Evolutionary conservation across 2,888 invertebrate genomes (phyloP), one percentile per base, ranked within the genome.

Genomic region (Choristoneura rosaceana): DNA sequence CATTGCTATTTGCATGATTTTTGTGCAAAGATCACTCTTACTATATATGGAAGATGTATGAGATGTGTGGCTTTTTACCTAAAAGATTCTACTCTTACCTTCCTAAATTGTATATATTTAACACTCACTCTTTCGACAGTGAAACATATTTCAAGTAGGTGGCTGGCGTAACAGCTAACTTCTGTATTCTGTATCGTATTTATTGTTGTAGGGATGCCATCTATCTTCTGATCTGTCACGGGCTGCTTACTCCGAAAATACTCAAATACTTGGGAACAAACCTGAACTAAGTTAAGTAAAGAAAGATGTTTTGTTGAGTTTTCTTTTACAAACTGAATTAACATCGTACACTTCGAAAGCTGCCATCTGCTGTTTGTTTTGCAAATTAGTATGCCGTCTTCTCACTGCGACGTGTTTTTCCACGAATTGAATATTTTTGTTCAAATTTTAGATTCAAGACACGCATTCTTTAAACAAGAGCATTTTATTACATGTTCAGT

Each of bases 151-250:
- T 41, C 55, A 62, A 62, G 61, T 33, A 43, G 45, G 55, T 58
- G 71, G 17, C 62, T 55, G 58, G 25, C 34, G 55, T n/a, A 67
- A 62, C 55, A 62, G 38, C 55, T 58, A 47, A 62, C 55, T 67
- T 67, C 25, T 55, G 67, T 25, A 43, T 43, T 60, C 55, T 33
- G 55, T 71, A 61, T 58, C 67, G 71, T 62, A 68, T 71, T 71
- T 71, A 71, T 68, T 58, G 67, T 71, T 59, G 65, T 15, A 63
- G 41, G 60, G 60, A 64, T 69, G 66, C 55, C 50, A 73, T 73
- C 45, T 73, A 70, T 73, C 70, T 70, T 73, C 55, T 25, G 38
- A 68, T 70, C 73, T 70, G 66, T 73, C 70, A 70, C 69, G 64
- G 68, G 73, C 52, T 63, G 67, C 67, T 71, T 58, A 64, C 45